Percentiles rank a stretch among this genome's conserved stretches.
Evolutionary conservation across 2,113 vertebrate genomes (phyloP).

Genomic region (Xiphias gladius): DNA sequence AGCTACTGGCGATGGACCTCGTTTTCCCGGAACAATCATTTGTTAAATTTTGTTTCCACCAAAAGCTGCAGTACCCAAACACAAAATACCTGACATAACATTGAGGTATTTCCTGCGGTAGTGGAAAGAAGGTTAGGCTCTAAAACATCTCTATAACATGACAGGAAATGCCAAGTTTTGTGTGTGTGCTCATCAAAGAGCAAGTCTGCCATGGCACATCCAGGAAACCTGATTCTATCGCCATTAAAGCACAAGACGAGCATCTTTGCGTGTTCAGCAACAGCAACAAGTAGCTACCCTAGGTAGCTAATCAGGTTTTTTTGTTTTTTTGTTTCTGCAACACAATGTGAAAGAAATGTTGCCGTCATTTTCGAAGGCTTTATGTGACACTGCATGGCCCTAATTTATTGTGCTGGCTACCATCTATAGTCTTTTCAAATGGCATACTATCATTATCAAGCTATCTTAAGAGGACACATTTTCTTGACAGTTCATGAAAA

Average conservation of each 20-base stretch:
- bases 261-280: background rate
- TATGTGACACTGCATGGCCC: background rate
- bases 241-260: background rate
- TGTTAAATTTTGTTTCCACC: background rate
- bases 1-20: background rate
- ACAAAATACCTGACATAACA: background rate
- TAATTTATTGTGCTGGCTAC: background rate
- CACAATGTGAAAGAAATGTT: too few species aligned
- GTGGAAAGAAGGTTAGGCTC: background rate
- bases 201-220: background rate
- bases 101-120: background rate
- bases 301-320: constrained; percentile 2
- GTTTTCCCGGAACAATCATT: background rate
- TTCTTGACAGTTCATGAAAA: background rate
- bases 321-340: too few species aligned
- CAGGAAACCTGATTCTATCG: constrained; percentile 4
- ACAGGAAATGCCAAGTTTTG: background rate
- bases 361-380: background rate
- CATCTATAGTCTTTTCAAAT: background rate
- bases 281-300: background rate
- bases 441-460: background rate
- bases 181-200: background rate
- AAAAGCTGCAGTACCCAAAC: background rate
- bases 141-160: rapidly evolving
- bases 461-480: background rate